Base-by-base conservation (phyloP, 1,140 invertebrate species). In the Camponotus floridanus region DNA sequence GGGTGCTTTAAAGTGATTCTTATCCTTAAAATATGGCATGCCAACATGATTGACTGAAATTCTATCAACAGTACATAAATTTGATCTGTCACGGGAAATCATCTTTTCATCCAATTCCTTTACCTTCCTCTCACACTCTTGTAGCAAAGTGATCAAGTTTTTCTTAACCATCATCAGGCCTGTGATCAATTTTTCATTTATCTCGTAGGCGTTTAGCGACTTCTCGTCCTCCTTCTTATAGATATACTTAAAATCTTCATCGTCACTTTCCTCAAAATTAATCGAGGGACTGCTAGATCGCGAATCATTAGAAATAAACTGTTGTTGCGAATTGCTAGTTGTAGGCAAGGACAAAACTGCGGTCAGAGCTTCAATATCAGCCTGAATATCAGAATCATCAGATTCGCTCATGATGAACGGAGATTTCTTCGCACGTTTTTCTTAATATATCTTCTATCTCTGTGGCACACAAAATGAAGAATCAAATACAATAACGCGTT, bases 11-110 rank as follows among this genome's bases (percentile, higher is more conserved):
- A 94, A 95, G 8, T 86, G 89, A 67, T 93, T 76, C 48, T 85
- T 90, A 21, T 95, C 95, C 85, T 95, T 95, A 57, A 95, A 95
- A 83, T 95, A 95, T 4, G 95, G 95, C 88, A 94, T 94, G 5
- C 93, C 94, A 61, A 93, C 92, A 9, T 86, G 86, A 18, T 64
- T 87, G 21, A 86, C 71, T 26, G 87, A 6, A 83, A 61, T 74
- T 89, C 15, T 51, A 51, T 3, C 13, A 48, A 7, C 91, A 9
- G 59, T 21, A 62, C 18, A 2, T 26, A 7, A 15, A 13, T 3
- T 45, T 2, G 3, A 45, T 0, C 11, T 13, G 8, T 76, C 26
- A 1, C n/a, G 86, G 65, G 36, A 11, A 21, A 33, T 15, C 83
- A 93, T 70, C 1, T 83, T 8, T 36, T 87, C 73, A 1, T 91